Evolutionary conservation across 2,797 vertebrate species (phyloP).

Genomic region (Molothrus aeneus): DNA sequence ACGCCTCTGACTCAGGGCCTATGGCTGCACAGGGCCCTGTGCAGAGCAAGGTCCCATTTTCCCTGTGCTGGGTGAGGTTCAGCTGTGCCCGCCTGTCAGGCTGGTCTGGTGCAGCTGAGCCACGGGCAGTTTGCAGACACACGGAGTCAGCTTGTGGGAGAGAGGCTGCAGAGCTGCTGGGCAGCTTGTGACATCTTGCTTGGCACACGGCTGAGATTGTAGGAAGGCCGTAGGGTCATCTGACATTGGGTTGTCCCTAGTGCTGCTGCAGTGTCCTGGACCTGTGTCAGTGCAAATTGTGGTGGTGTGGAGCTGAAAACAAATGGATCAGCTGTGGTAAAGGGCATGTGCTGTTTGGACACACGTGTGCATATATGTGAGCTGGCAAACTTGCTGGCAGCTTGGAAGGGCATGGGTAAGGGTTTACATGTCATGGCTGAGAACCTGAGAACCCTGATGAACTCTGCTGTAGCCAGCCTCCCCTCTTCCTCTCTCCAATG

Average conservation of each 20-base stretch:
- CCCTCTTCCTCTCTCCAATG: neutral
- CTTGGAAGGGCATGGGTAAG: neutral
- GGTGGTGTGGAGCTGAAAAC: neutral
- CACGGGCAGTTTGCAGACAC: neutral
- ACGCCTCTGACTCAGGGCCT: neutral
- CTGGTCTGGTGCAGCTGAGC: neutral
- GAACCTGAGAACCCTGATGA: neutral
- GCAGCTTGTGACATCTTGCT: neutral
- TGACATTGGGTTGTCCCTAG: neutral
- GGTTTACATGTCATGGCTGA: neutral
- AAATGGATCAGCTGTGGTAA: neutral
- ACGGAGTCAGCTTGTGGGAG: fast-evolving
- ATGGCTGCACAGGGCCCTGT: neutral
- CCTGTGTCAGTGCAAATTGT: neutral
- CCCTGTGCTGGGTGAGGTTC: neutral
- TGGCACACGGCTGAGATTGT: fast-evolving
- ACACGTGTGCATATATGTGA: fast-evolving
- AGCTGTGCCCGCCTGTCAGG: fast-evolving
- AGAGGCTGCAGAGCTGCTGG: neutral
- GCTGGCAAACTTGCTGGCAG: neutral
- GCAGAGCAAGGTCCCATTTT: neutral
- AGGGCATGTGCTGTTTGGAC: neutral
- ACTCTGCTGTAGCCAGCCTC: neutral
- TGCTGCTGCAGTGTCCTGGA: fast-evolving
- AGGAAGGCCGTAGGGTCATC: fast-evolving